These are phyloP conservation scores for Rhodophaea formosa DNA, from an alignment of 2,888 invertebrate genomes.

Conservation along the genomic window DNA sequence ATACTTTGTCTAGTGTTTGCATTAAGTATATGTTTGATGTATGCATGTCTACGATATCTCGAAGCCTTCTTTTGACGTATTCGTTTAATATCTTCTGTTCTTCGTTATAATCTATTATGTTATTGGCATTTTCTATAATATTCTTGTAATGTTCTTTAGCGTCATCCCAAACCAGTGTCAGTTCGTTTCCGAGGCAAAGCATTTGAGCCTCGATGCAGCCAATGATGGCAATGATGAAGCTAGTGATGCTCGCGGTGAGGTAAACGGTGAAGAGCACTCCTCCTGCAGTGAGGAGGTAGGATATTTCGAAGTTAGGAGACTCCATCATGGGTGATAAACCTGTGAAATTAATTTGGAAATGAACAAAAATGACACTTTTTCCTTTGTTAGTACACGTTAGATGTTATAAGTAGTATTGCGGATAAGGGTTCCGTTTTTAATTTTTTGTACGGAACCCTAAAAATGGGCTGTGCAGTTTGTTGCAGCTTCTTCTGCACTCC, in stretches of 20 bases:
- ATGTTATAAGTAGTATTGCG: no score
- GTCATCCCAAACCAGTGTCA: slow-evolving; percentile 46
- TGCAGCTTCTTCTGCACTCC: no score
- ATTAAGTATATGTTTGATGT: slow-evolving; percentile 40
- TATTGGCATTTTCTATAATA: neutral
- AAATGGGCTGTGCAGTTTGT: no score
- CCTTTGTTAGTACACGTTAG: no score
- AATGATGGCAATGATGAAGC: slow-evolving; percentile 32
- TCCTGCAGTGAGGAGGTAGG: slow-evolving; percentile 26
- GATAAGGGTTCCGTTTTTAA: no score
- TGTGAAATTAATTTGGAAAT: neutral
- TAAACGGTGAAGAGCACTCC: slow-evolving; percentile 39
- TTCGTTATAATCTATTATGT: slow-evolving; percentile 2
- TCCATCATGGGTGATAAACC: neutral
- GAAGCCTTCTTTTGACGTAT: slow-evolving; percentile 39
- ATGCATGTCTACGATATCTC: slow-evolving; percentile 44
- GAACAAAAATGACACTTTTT: no score
- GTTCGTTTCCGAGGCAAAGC: slow-evolving; percentile 48
- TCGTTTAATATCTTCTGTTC: slow-evolving; percentile 37
- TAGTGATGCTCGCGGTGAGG: slow-evolving; percentile 42
- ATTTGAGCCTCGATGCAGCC: slow-evolving; percentile 58
- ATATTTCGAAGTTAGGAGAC: neutral
- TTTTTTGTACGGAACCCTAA: no score
- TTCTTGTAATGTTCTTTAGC: slow-evolving; percentile 29
- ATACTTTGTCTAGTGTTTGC: slow-evolving; percentile 40